phyloP scores from a whole-genome alignment of 2,113 vertebrate genomes.

The Eclectus roratus region DNA sequence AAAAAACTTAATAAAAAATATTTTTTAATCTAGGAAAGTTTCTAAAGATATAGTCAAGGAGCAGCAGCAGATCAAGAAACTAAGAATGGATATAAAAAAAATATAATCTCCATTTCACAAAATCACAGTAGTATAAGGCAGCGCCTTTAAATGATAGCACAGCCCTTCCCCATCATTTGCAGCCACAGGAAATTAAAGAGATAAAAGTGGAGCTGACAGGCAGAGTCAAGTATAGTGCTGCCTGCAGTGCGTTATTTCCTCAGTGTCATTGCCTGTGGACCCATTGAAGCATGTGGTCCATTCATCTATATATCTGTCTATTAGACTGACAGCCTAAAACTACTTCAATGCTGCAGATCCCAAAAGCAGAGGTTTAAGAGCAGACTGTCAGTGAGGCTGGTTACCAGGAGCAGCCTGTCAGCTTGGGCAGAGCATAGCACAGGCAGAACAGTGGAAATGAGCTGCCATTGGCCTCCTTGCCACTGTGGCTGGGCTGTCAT shows the following conservation, averaged over 20 bases:
- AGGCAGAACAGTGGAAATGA: neutral
- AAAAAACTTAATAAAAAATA: neutral
- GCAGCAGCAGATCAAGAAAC: neutral
- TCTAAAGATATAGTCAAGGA: neutral
- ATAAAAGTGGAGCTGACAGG: neutral
- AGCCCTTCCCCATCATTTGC: neutral
- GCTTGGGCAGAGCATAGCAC: neutral
- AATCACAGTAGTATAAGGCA: neutral
- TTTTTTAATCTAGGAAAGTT: neutral
- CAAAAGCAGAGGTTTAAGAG: neutral
- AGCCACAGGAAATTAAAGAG: slow-evolving; percentile 15
- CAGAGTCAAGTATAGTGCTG: neutral
- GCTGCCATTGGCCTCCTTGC: neutral
- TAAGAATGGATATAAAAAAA: neutral
- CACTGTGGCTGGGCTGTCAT: neutral
- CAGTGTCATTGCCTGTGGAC: neutral
- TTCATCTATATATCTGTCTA: neutral
- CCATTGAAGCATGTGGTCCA: neutral
- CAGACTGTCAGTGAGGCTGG: neutral
- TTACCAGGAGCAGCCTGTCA: neutral
- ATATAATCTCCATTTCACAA: neutral
- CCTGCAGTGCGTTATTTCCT: neutral
- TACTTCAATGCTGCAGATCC: neutral
- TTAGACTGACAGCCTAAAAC: neutral
- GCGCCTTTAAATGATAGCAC: neutral